Evolutionary conservation across 2,797 vertebrate species (phyloP).

Genomic region (Premnoplex brunnescens): DNA sequence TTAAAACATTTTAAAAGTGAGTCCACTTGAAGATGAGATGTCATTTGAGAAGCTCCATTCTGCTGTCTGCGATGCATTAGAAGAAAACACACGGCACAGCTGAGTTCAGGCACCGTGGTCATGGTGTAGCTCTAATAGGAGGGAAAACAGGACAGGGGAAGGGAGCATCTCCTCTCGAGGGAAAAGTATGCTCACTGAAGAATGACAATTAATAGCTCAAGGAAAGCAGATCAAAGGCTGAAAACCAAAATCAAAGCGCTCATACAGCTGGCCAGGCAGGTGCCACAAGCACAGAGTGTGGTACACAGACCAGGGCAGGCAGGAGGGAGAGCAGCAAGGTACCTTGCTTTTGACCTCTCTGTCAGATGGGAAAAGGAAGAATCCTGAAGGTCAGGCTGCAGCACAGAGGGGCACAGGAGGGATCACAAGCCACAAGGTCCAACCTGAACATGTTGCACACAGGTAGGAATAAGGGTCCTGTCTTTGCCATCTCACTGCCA

Average conservation of each 20-base stretch:
- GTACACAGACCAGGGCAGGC: background rate
- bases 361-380: background rate
- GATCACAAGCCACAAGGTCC: background rate
- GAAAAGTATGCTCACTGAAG: background rate
- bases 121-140: background rate
- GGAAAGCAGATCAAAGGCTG: background rate
- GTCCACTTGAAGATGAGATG: background rate
- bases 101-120: background rate
- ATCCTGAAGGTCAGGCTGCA: background rate
- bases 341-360: background rate
- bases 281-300: background rate
- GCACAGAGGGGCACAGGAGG: background rate
- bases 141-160: background rate
- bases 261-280: background rate
- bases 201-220: background rate
- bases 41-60: background rate
- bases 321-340: background rate
- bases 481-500: background rate
- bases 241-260: background rate
- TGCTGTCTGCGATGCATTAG: background rate
- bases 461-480: background rate
- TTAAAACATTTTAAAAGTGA: background rate
- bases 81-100: background rate
- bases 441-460: background rate
- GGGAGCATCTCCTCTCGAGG: background rate